Evolutionary conservation across 2,797 vertebrate genomes (phyloP).

Genomic region (Furcifer pardalis): DNA sequence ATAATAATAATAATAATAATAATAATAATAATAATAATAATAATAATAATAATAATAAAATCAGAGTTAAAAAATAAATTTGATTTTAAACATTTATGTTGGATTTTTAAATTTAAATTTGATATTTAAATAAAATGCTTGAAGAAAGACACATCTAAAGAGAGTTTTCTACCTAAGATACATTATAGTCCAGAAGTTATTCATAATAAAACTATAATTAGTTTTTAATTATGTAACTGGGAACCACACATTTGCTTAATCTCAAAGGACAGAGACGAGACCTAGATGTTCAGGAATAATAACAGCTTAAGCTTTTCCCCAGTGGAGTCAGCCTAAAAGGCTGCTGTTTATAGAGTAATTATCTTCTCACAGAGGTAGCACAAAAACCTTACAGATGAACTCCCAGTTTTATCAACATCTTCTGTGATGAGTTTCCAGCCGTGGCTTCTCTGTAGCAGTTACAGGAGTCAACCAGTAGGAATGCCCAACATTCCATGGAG

Average conservation of each 20-base stretch:
- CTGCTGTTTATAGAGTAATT: not conserved
- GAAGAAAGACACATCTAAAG: too few species aligned
- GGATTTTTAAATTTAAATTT: too few species aligned
- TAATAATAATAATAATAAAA: too few species aligned
- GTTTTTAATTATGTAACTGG: not conserved
- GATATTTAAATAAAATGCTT: too few species aligned
- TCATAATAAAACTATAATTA: too few species aligned
- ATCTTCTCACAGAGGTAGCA: rapidly evolving
- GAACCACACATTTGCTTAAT: not conserved
- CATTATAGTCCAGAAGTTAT: too few species aligned
- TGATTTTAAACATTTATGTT: too few species aligned
- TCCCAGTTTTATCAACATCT: not conserved
- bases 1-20: too few species aligned
- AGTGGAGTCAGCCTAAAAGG: not conserved
- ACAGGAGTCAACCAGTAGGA: not conserved
- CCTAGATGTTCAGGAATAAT: not conserved
- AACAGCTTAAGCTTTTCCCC: rapidly evolving
- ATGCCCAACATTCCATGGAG: not conserved
- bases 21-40: too few species aligned
- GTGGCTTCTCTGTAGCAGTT: not conserved
- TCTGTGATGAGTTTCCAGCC: not conserved
- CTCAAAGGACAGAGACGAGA: not conserved
- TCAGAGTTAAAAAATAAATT: too few species aligned
- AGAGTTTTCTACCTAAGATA: too few species aligned
- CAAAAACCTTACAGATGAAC: rapidly evolving